Evolutionary conservation across 1,140 invertebrate species (phyloP), one percentile per base, ranked within the genome.

Genomic region (Eueides isabella): DNA sequence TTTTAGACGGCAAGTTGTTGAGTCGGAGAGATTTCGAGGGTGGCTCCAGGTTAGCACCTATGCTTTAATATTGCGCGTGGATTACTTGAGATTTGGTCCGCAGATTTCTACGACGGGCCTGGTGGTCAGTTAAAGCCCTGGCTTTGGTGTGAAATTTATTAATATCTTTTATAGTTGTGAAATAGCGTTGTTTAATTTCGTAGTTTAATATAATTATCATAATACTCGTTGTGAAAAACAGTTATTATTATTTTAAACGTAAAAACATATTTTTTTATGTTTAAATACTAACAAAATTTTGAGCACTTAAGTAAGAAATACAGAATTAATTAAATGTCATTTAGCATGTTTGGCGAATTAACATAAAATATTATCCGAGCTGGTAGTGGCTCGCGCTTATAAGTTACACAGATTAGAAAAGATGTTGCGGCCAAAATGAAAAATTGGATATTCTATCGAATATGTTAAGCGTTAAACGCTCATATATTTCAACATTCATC

Each of bases 11-110:
- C 44, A 80, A 84, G 80, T 85, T 86, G 77, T 84, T 84, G 82
- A 64, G 48, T 55, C 48, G 78, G 78, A 70, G 82, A 76, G 79
- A 68, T 79, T 80, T 71, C 28, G 68, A 78, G 79, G 83, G 82
- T 85, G 86, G 86, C 85, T 85, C 77, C 77, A 87, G 83, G 85
- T 88, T 89, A 89, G 83, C 87, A 88, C 89, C 86, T 91, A 86
- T 83, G 88, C 85, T 87, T 86, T 90, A 91, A 88, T 89, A 85
- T 86, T 77, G 76, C 79, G 79, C 85, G 69, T 84, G 90, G 92
- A 93, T 93, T 92, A 93, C 77, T 82, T 83, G 79, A 80, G 87
- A 86, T 92, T 92, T 87, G 82, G 81, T 76, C 19, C 76, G 79
- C 61, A 86, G 76, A 76, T 80, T 78, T 80, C 71, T 71, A 73